phyloP scores from a whole-genome alignment of 2,797 vertebrate genomes.

The Syngnathus acus region DNA sequence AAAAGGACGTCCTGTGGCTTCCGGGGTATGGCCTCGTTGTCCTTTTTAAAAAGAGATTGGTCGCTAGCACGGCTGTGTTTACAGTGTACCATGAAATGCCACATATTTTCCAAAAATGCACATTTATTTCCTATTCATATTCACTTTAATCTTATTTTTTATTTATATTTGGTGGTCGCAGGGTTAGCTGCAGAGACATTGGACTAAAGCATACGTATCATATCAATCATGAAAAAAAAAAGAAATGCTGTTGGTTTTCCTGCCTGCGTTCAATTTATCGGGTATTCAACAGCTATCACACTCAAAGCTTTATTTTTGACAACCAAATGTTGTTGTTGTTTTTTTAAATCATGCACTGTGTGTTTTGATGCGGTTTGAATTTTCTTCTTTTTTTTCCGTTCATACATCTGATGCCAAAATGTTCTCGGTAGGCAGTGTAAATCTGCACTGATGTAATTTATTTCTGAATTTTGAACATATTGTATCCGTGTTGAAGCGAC shows the following conservation, averaged over 20 bases:
- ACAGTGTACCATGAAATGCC: constrained; percentile 67
- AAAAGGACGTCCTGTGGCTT: constrained; percentile 55
- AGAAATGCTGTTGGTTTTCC: constrained; percentile 25
- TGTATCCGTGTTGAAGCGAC: constrained; percentile 59
- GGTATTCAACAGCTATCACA: constrained; percentile 51
- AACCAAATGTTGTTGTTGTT: constrained; percentile 59
- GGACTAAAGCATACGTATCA: constrained; percentile 37
- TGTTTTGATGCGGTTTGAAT: constrained; percentile 56
- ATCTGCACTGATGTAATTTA: constrained; percentile 64
- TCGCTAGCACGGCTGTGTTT: constrained; percentile 71
- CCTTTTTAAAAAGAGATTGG: constrained; percentile 70
- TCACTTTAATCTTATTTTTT: constrained; percentile 43
- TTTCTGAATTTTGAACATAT: constrained; percentile 56
- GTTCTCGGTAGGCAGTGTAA: constrained; percentile 60
- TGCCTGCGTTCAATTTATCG: constrained; percentile 29
- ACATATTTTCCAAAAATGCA: constrained; percentile 60
- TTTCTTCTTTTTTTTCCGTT: constrained; percentile 67
- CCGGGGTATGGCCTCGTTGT: constrained; percentile 58
- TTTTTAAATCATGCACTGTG: constrained; percentile 38
- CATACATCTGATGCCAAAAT: constrained; percentile 65
- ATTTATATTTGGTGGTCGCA: constrained; percentile 55
- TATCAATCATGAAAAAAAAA: constrained; percentile 18
- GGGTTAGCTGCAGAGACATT: constrained; percentile 55
- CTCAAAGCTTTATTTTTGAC: constrained; percentile 71
- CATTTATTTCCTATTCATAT: constrained; percentile 56